Evolutionary conservation across 2,113 vertebrate genomes (phyloP), one percentile per base, ranked within the genome.

Genomic region (Anolis sagrei): DNA sequence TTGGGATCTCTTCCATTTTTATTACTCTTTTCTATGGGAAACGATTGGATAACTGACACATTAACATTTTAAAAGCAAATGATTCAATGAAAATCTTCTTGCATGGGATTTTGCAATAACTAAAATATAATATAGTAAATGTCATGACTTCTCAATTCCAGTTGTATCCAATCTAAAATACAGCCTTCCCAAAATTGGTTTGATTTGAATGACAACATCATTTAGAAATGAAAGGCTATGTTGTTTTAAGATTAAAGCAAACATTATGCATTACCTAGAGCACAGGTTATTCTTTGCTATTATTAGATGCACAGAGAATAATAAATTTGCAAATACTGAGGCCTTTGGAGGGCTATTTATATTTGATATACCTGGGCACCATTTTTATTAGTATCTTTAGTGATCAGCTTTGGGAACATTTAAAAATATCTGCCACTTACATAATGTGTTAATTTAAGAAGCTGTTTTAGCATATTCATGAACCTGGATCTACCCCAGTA

Each of bases 181-280:
- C 89, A 91, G 79, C 32, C 29, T 87, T 66, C 11, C 25, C 16
- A 13, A 85, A 87, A 87, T 68, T 84, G 13, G 83, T 92, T 91
- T 89, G 32, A 83, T 88, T 81, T 92, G 82, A 92, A 92, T 82
- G 73, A 92, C 87, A 94, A 92, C 39, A 73, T 70, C 90, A 88
- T 72, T 36, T 9, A 84, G 75, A 88, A 90, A 91, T 54, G 2
- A 9, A 73, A 91, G 76, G 89, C 85, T 87, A n/a, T 27, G 1
- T 4, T 73, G 84, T 90, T 91, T 89, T 92, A 91, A 84, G 84
- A 64, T 73, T 84, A 83, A 86, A 81, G 75, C 84, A 86, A 86
- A 80, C 34, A 86, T 86, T 64, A 86, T 81, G 58, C 8, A 25
- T 91, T 89, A 88, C 76, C 90, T 80, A 62, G 79, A 87, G 62